Percentiles rank a stretch among this genome's conserved stretches.
These are phyloP conservation scores for Anarrhichthys ocellatus DNA, from an alignment of 2,113 vertebrate species.

Conservation along the genomic window DNA sequence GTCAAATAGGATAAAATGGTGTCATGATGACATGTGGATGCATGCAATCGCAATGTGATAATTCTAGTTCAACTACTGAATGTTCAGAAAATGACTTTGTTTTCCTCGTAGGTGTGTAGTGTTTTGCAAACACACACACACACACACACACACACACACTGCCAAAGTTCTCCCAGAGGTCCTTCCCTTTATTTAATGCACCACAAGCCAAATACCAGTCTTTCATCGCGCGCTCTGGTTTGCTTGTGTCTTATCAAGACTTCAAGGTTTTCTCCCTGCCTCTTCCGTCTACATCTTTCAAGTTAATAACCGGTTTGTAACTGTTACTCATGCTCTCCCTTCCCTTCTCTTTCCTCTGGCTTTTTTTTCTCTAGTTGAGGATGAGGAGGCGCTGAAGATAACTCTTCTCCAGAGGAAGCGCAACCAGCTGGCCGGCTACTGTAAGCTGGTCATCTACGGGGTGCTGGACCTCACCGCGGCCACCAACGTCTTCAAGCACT, in stretches of 20 bases:
- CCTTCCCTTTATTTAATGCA: slow-evolving; percentile 9
- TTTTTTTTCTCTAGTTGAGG: slow-evolving; percentile 22
- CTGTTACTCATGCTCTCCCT: not conserved
- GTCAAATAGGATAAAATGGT: too few relatives aligned
- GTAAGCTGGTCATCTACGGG: slow-evolving; percentile 88
- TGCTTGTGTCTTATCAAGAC: not conserved
- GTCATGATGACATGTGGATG: too few relatives aligned
- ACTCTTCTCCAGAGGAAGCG: slow-evolving; percentile 84
- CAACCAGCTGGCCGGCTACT: slow-evolving; percentile 89
- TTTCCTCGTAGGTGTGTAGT: not conserved
- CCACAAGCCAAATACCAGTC: slow-evolving; percentile 7
- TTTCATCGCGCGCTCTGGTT: slow-evolving; percentile 2
- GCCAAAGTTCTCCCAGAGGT: slow-evolving; percentile 9
- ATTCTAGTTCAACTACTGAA: too few relatives aligned
- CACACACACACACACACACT: not conserved
- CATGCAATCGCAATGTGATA: too few relatives aligned
- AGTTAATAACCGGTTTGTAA: not conserved
- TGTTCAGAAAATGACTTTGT: not conserved
- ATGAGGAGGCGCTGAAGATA: slow-evolving; percentile 73
- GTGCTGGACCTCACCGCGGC: slow-evolving; percentile 87
- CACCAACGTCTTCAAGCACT: slow-evolving; percentile 89
- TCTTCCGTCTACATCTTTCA: not conserved
- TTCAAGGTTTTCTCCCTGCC: not conserved
- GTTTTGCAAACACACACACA: slow-evolving; percentile 23
- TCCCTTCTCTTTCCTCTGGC: not conserved